These are phyloP conservation scores for Amphiduros pacificus DNA, from an alignment of 2,888 invertebrate genomes.

Conservation along the genomic window DNA sequence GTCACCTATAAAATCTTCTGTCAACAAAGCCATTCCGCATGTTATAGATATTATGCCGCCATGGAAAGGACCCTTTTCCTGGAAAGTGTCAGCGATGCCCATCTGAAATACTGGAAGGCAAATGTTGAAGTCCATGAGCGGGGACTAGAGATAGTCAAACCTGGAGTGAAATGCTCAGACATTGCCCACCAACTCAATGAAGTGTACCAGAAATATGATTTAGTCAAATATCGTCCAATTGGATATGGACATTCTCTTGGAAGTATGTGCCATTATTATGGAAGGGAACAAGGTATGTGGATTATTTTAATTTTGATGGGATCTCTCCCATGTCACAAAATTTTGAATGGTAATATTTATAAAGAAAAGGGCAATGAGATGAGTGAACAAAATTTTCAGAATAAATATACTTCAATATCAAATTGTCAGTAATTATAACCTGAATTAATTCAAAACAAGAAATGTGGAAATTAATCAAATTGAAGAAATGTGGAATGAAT, in stretches of 20 bases:
- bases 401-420: too few species aligned
- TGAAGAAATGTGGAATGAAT: too few species aligned
- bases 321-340: too few species aligned
- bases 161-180: slow-evolving; percentile 23
- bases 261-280: slow-evolving; percentile 26
- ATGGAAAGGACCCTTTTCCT: slow-evolving; percentile 28
- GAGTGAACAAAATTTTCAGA: too few species aligned
- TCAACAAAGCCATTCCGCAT: too few species aligned
- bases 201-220: slow-evolving; percentile 16
- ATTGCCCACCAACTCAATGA: slow-evolving; percentile 29
- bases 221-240: slow-evolving; percentile 25
- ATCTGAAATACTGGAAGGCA: slow-evolving; percentile 21
- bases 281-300: slow-evolving; percentile 26
- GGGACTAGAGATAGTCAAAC: slow-evolving; percentile 22
- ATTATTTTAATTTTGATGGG: too few species aligned
- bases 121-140: slow-evolving; percentile 24
- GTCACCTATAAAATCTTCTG: too few species aligned
- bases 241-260: slow-evolving; percentile 31
- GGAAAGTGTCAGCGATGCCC: slow-evolving; percentile 18
- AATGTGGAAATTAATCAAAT: too few species aligned
- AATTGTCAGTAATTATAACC: too few species aligned
- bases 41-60: slow-evolving; percentile 27
- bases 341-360: too few species aligned
- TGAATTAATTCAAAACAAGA: too few species aligned
- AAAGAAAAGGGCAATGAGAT: too few species aligned